Evolutionary conservation across 2,888 invertebrate species (phyloP), one percentile per base, ranked within the genome.

Genomic region (Ernsta delagoae): DNA sequence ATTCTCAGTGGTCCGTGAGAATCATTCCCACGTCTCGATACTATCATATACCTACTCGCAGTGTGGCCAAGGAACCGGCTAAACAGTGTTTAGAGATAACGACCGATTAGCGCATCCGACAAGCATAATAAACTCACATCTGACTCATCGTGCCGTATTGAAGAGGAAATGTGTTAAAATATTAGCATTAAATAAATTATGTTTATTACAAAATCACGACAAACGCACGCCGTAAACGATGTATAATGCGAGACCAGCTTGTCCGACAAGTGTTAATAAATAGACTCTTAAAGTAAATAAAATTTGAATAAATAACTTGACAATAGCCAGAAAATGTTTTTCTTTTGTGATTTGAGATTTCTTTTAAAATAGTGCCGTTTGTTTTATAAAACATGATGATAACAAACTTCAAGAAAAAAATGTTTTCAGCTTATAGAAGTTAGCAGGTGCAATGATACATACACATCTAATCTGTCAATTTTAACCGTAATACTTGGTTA

Each of bases 1-100:
- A 86, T 86, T 88, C 83, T 76, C 79, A 79, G 78, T 76, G 75
- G 78, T 75, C 77, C 87, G 88, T 92, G 92, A 75, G 92, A 92
- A 88, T 72, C 60, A 72, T 84, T 93, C 92, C 83, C 92, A 92
- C 86, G 85, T 76, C 71, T 75, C 71, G 69, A 73, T 80, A 24
- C 79, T 79, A 81, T 71, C 72, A 78, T 75, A 77, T 79, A 78
- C 84, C 6, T 7, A 11, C 9, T 9, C 0, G n/a, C 8, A 85
- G 79, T 79, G 76, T 78, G 79, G 75, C 77, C 83, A 82, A 72
- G 81, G 81, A 82, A 75, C 82, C 87, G 81, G 80, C 81, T 90
- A 89, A 88, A 87, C 82, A 72, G 72, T 72, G 69, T 71, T 72
- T 70, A 64, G 11, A 75, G 75, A 76, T 77, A 76, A 76, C 68